Evolutionary conservation across 2,113 vertebrate genomes (phyloP), one percentile per base, ranked within the genome.

Genomic region (Indicator maculatus): DNA sequence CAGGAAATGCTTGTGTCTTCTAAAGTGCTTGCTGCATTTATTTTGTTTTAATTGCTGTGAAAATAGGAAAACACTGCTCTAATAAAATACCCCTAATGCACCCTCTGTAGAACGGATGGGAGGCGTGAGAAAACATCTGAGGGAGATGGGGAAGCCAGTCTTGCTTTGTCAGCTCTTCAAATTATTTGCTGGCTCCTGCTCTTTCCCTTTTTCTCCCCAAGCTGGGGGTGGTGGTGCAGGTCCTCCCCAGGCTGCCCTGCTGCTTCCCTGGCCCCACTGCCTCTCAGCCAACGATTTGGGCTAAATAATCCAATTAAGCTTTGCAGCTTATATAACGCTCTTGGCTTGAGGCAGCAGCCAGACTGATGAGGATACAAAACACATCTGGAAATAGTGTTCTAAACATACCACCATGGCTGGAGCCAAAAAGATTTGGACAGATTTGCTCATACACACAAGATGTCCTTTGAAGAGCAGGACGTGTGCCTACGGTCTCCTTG

Each of bases 271-370:
- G 63, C 86, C 90, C 56, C 0, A 2, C 86, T 77, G 86, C 88
- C 75, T 86, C 79, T 75, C 4, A 1, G 90, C 88, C 91, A 89
- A 27, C 9, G 6, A 47, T 72, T 96, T 93, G 70, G 88, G 83
- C 88, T 94, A 86, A 94, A 93, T 96, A 94, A 95, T 86, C 92
- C 90, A 96, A 94, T 96, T 96, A 93, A 86, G 88, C 47, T 88
- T 83, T 88, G 86, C 65, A 84, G 89, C 60, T 96, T 96, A 93
- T 93, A 72, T 95, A 95, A 93, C 84, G 76, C 5, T 30, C 36
- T 90, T 94, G 94, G 93, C 95, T 85, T 7, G 59, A 84, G 71
- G 86, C 89, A 85, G 94, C 92, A 33, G 83, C 70, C 0, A 4
- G 82, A 27, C 74, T 72, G 95, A 81, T 19, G 0, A 60, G 70